phyloP scores from a whole-genome alignment of 2,888 invertebrate genomes.

The Acanthopleura granulata region DNA sequence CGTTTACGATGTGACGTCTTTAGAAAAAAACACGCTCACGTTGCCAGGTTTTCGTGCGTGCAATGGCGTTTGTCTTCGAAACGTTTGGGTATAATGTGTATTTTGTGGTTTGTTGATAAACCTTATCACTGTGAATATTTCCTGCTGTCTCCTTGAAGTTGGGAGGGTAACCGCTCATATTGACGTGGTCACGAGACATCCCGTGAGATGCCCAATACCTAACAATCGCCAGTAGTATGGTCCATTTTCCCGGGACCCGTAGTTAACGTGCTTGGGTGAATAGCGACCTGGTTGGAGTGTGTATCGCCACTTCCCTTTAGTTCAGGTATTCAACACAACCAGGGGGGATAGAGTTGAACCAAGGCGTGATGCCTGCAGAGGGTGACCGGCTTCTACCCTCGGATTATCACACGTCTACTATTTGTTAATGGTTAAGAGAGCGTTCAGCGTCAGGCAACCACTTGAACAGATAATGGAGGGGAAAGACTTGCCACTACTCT shows the following conservation, averaged over 20 bases:
- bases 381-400: neutral
- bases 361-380: neutral
- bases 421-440: neutral
- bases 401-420: conserved; percentile 1
- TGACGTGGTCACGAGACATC: neutral
- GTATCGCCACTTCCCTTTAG: neutral
- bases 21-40: too few relatives aligned
- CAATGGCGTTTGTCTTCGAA: too few relatives aligned
- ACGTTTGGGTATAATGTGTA: too few relatives aligned
- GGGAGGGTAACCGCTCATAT: neutral
- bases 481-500: neutral
- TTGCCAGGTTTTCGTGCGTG: too few relatives aligned
- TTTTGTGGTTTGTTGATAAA: too few relatives aligned
- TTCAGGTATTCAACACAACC: neutral
- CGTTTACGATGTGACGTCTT: too few relatives aligned
- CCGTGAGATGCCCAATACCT: neutral
- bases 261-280: neutral
- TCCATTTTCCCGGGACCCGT: neutral
- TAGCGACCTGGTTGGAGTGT: neutral
- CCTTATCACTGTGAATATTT: too few relatives aligned
- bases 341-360: neutral
- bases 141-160: too few relatives aligned
- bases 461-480: neutral
- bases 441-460: neutral
- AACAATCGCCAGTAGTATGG: neutral